Evolutionary conservation across 1,140 invertebrate genomes (phyloP), one percentile per base, ranked within the genome.

Genomic region (Calliphora vicina): DNA sequence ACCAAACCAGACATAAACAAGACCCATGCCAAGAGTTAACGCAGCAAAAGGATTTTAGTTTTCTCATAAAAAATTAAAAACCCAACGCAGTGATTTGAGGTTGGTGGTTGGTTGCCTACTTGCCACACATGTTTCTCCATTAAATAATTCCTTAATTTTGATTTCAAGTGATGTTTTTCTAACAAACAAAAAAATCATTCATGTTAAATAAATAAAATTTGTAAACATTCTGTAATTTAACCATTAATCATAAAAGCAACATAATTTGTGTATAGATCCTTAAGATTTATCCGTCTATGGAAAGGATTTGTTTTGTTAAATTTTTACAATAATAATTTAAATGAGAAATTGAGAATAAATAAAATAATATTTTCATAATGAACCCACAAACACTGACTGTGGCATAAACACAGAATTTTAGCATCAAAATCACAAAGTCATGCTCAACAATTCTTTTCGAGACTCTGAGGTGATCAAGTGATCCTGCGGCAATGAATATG

Each of bases 371-470:
- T 67, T 67, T 67, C 20, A 67, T 25, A 67, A 25, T 67, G 23
- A 67, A 67, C n/a, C 61, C 61, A 67, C 61, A 20, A 67, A 9
- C 61, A 9, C 17, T 67, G 17, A 67, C 20, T 23, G 17, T 8
- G 8, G 61, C 20, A 67, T 23, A 67, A 20, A 67, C 17, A 23
- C n/a, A 67, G 8, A 25, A 67, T 57, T 57, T 57, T 57, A 15
- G 17, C 50, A 67, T 67, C n/a, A 67, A 67, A 67, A 67, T 67
- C n/a, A 67, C 61, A 67, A 67, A 67, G 61, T 67, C 61, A 67
- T 67, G 61, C 25, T 67, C 5, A 67, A 67, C 12, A 50, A 17
- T 17, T 50, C 35, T 0, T 35, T 35, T 35, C 35, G 35, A 35
- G 45, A 15, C 45, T 50, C 45, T 50, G 17, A 10, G 45, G 45